Conservation (phyloP, 2,113 vertebrate species). For the Grallaria varia region DNA sequence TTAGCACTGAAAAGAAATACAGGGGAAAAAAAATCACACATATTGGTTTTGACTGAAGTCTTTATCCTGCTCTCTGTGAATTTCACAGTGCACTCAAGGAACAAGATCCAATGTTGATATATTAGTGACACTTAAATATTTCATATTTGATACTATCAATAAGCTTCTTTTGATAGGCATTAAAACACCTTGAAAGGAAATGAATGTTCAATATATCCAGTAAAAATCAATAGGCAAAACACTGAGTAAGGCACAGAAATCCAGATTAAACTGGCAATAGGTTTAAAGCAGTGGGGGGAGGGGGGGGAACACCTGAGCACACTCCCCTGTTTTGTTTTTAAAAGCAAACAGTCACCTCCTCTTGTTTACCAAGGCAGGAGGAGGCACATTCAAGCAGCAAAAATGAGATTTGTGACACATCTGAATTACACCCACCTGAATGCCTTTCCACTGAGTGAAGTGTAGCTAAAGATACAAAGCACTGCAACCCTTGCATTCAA, state of each 20-base stretch:
- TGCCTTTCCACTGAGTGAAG: background rate
- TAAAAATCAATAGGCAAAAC: background rate
- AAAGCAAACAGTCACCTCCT: background rate
- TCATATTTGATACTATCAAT: background rate
- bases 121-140: background rate
- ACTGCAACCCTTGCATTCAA: background rate
- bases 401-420: background rate
- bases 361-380: background rate
- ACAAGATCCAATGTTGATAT: fast-evolving
- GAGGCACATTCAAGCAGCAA: background rate
- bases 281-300: no score
- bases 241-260: background rate
- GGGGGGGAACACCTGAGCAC: background rate
- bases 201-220: background rate
- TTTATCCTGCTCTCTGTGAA: background rate
- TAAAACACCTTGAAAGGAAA: background rate
- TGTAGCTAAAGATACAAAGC: background rate
- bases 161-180: background rate
- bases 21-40: background rate
- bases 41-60: background rate
- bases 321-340: background rate
- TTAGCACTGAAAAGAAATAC: background rate
- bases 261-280: background rate
- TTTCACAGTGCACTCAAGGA: background rate
- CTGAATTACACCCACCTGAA: background rate